Conservation (phyloP, 2,888 invertebrate species). For the Lasioglossum leucozonium region DNA sequence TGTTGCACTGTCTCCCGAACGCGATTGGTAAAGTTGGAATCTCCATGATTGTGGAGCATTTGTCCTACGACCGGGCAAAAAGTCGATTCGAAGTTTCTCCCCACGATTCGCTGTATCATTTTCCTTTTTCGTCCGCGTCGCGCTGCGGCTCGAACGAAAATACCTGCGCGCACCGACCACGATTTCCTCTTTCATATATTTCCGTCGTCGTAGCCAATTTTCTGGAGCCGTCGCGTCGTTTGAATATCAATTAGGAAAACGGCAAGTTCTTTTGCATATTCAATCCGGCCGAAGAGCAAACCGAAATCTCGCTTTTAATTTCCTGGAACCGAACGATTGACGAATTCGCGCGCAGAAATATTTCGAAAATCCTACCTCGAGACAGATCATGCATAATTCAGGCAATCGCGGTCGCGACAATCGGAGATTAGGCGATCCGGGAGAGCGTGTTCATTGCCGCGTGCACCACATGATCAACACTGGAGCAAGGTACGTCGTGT, state of each 20-base stretch:
- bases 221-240: background rate
- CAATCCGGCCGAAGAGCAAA: background rate
- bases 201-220: background rate
- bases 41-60: slow-evolving; percentile 52
- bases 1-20: slow-evolving; percentile 39
- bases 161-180: background rate
- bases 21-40: slow-evolving; percentile 69
- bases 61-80: slow-evolving; percentile 43
- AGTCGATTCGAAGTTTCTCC: slow-evolving; percentile 63
- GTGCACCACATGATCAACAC: slow-evolving; percentile 53
- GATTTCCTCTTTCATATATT: background rate
- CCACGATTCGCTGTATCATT: slow-evolving; percentile 26
- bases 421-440: slow-evolving; percentile 59
- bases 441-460: slow-evolving; percentile 41
- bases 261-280: slow-evolving; percentile 9
- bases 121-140: slow-evolving; percentile 15
- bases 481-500: background rate
- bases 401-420: slow-evolving; percentile 48
- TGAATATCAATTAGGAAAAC: slow-evolving; percentile 3
- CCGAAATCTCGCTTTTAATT: background rate
- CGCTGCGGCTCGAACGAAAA: background rate
- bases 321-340: background rate
- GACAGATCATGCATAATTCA: slow-evolving; percentile 60
- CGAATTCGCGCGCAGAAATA: slow-evolving; percentile 14
- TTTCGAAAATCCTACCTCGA: slow-evolving; percentile 41